Base-by-base conservation (phyloP, 2,113 vertebrate genomes). In the Crocuta crocuta region DNA sequence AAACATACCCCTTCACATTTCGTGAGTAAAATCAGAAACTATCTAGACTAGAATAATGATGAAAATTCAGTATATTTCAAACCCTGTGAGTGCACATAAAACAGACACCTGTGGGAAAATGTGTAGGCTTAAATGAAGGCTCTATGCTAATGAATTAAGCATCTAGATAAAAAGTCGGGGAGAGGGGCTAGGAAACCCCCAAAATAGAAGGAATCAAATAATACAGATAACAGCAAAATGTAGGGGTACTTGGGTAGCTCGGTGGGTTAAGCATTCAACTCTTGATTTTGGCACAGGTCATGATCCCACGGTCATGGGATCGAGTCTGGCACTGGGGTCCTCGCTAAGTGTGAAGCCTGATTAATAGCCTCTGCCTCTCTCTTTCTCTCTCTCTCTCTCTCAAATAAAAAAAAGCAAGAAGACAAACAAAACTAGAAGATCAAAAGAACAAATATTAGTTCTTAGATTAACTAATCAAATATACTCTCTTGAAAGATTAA, bases 31-130 rank as follows among this genome's bases (percentile, higher is more conserved):
- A 91, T 35, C 43, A 70, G 79, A 68, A 95, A 86, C 63, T 63
- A 89, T 48, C 9, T 95, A 11, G 10, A 88, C 39, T 45, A 10
- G 33, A 90, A 39, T 21, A 83, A 74, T 33, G 63, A 86, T 81
- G 80, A 95, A 86, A 85, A 94, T 73, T 84, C 33, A 61, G 85
- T 39, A 26, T 2, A 83, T 89, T 84, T 92, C 31, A 65, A 92
- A 89, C 88, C 39, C 21, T 81, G 17, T 82, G 11, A 86, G 50
- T 35, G 35, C 5, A 78, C 23, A 82, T 19, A 82, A 97, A 88
- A 12, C 23, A 65, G 28, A 39, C 8, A 74, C 15, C 23, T 61
- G 5, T 28, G 68, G 31, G 65, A 35, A 88, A 85, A 82, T 45
- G 21, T 31, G 50, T 9, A 66, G 45, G 33, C 65, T 85, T 81